Conservation (phyloP, 2,888 invertebrate genomes). For the Micoletzkya japonica region DNA sequence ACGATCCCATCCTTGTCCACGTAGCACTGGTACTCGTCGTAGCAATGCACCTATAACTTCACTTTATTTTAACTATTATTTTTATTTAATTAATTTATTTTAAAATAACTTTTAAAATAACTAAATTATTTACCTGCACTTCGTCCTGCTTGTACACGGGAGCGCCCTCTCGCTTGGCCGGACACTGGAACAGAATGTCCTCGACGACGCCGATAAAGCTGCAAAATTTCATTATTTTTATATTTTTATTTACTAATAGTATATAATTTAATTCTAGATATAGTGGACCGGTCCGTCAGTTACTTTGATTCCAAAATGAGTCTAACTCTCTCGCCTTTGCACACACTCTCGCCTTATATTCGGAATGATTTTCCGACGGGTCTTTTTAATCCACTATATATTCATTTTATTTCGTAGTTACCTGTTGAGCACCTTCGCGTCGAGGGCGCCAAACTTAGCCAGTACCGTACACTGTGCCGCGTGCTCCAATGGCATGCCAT, state of each 20-base stretch:
- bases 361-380: too few species aligned
- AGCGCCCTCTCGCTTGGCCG: slow-evolving; percentile 71
- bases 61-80: background rate
- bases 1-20: slow-evolving; percentile 75
- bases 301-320: too few species aligned
- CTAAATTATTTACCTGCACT: slow-evolving; percentile 17
- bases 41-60: slow-evolving; percentile 57
- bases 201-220: slow-evolving; percentile 74
- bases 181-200: slow-evolving; percentile 84
- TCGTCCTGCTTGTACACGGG: slow-evolving; percentile 25
- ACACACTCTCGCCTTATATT: too few species aligned
- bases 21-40: slow-evolving; percentile 62
- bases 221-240: too few species aligned
- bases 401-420: background rate
- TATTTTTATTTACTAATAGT: too few species aligned
- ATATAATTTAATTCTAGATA: too few species aligned
- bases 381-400: too few species aligned
- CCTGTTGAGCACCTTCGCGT: slow-evolving; percentile 83
- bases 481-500: slow-evolving; percentile 90
- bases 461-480: slow-evolving; percentile 93
- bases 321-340: too few species aligned
- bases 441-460: slow-evolving; percentile 89
- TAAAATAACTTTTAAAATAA: background rate
- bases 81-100: background rate
- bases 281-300: too few species aligned